Base-by-base conservation (phyloP, 2,113 vertebrate species). In the Marcusenius ussheri region DNA sequence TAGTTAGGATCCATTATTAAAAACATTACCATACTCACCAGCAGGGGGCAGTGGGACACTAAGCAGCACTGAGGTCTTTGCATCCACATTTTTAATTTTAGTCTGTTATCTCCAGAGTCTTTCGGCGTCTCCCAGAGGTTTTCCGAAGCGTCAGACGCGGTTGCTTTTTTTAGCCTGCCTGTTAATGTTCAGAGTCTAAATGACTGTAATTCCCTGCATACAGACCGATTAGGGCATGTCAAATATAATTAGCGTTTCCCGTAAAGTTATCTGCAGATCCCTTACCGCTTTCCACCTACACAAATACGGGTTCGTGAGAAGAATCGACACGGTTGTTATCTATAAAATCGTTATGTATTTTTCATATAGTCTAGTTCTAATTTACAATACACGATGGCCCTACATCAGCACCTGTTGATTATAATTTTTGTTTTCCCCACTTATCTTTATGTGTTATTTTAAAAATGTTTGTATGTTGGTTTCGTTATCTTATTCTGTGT, bases 141-240 rank as follows among this genome's bases (percentile, higher is more conserved):
- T 0, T 1, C 93, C 91, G 91, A 93, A 94, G 80, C 92, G 93
- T 91, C 91, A 56, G 91, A 91, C 50, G 89, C 80, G 7, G 91
- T 21, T 24, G 58, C 35, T 62, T 84, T 70, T 46, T 46, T 56
- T 62, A 35, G 35, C 50, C 62, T 27, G 2, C 39, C 49, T 90
- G 83, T 86, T 77, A 80, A 90, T 53, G 11, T 88, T 93, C 87
- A 92, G 8, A 45, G 39, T 93, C 91, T 62, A 31, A 87, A 80
- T 90, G 39, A n/a, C 89, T 91, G 90, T 92, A 91, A 94, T 94
- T 94, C 95, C 93, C 88, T 90, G 92, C 92, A 92, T 93, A 92
- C 93, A 93, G 92, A 94, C 93, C 94, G 84, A 95, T 95, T 96
- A 95, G 94, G 94, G 95, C 92, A 94, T 95, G 95, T 95, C 95